phyloP scores from a whole-genome alignment of 2,113 vertebrate species.

The Diglossa brunneiventris region DNA sequence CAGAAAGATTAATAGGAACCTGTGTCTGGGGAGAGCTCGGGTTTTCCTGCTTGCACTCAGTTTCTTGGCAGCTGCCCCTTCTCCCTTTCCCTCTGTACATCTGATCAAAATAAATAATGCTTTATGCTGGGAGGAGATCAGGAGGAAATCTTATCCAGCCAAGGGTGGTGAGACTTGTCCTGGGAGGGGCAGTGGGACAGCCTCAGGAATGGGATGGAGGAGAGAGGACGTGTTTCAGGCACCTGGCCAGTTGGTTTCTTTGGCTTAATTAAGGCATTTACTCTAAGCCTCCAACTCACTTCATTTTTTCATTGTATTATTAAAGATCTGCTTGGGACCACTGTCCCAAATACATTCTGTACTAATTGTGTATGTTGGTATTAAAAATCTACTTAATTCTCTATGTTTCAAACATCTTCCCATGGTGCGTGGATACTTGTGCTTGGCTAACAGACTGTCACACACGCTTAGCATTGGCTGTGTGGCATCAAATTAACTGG shows the following conservation, averaged over 20 bases:
- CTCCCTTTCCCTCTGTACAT: not conserved
- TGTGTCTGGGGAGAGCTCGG: not conserved
- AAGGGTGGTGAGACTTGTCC: not conserved
- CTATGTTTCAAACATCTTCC: not conserved
- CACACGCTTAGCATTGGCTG: not conserved
- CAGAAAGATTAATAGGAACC: not conserved
- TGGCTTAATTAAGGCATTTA: not conserved
- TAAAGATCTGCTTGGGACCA: not conserved
- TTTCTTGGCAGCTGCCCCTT: not conserved
- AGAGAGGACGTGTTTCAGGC: not conserved
- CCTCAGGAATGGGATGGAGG: not conserved
- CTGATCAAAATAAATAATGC: not conserved
- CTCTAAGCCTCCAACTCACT: not conserved
- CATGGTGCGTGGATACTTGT: not conserved
- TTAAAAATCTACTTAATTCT: not conserved
- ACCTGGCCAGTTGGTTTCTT: not conserved
- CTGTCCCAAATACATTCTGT: not conserved
- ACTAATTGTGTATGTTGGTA: not conserved
- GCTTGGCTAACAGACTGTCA: not conserved
- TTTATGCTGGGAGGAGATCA: not conserved
- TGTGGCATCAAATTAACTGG: not conserved
- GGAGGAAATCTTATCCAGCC: not conserved
- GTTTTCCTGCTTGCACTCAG: not conserved
- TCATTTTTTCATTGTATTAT: not conserved
- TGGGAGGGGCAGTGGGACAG: not conserved